Evolutionary conservation across 2,888 invertebrate genomes (phyloP), one percentile per base, ranked within the genome.

Genomic region (Agrochola lychnidis): DNA sequence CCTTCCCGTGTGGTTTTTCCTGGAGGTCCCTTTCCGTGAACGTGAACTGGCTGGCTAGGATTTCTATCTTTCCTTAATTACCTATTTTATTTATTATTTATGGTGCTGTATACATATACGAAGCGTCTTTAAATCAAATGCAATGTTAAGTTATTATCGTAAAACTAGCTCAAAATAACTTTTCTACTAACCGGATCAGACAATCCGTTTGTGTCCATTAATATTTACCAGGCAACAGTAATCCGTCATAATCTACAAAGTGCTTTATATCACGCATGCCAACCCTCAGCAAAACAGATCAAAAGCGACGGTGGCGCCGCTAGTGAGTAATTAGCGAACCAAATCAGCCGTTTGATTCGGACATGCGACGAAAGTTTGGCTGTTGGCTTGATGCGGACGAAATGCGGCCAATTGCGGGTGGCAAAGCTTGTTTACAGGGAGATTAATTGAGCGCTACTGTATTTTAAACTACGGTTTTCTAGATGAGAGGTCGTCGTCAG

Each of bases 291-390:
- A 71, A 73, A 77, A 73, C 78, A 69, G 78, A 84, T 87, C 81
- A 85, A 82, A 87, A 83, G 74, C 81, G 61, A 84, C 71, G 25
- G 77, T 73, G 84, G 75, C 73, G 63, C 73, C 19, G 16, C 73
- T 75, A 67, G 61, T 66, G 76, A 70, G 81, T 88, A 88, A 89
- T 89, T 88, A 86, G 76, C 81, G 79, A 82, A 88, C 83, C 73
- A 85, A 87, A 88, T 86, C 83, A 74, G 78, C 62, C 73, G 79
- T 76, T 84, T 73, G 76, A 80, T 73, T 82, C 70, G 59, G 78
- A 79, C 71, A 76, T 59, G 68, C 62, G 62, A 73, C 25, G 81
- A 78, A 81, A 81, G 71, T 86, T 74, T n/a, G 66, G 57, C 53
- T 73, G 48, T 68, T 40, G 70, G 73, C 62, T 77, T 70, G 71